Percentiles rank a stretch among this genome's conserved stretches.
These are phyloP conservation scores for Vimba vimba DNA, from an alignment of 2,113 vertebrate genomes.

Conservation along the genomic window DNA sequence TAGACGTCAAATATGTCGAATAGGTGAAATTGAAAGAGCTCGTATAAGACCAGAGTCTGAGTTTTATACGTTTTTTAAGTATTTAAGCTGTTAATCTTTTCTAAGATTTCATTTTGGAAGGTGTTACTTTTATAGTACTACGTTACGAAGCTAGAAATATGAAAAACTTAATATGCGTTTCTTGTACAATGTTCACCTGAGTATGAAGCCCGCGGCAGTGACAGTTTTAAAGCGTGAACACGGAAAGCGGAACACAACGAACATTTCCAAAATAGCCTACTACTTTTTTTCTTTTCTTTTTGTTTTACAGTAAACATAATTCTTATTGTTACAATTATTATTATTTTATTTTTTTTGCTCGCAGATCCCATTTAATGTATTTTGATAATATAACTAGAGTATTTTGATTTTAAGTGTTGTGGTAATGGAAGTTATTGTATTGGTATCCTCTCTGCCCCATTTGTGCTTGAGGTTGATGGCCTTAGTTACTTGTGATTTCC, in stretches of 20 bases:
- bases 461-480: constrained; percentile 1
- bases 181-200: neutral
- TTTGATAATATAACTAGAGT: neutral
- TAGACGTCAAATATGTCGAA: neutral
- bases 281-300: too few relatives aligned
- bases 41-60: neutral
- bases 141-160: neutral
- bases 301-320: too few relatives aligned
- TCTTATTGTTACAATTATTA: neutral
- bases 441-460: neutral
- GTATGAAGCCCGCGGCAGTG: neutral
- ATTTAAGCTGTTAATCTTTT: neutral
- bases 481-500: neutral
- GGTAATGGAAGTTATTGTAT: neutral
- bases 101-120: neutral
- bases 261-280: too few relatives aligned
- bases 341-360: neutral
- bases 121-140: neutral
- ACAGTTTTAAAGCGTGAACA: neutral
- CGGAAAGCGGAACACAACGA: too few relatives aligned
- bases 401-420: neutral
- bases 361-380: neutral
- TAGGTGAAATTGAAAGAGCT: neutral
- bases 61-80: neutral
- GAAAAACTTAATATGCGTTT: too few relatives aligned